Conservation (phyloP, 2,888 invertebrate species). For the Orthosia gothica region DNA sequence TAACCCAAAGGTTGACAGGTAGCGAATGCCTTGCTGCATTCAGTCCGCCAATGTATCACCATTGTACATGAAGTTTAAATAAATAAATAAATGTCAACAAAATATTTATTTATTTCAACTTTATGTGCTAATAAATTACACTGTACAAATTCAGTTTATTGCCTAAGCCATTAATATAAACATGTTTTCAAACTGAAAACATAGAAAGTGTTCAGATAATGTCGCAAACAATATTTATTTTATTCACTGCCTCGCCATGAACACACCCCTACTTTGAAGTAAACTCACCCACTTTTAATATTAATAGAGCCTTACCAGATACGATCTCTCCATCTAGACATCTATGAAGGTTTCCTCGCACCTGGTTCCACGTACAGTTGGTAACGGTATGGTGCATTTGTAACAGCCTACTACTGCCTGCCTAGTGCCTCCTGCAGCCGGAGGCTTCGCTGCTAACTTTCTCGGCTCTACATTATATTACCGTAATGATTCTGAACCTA, state of each 20-base stretch:
- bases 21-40: too few relatives aligned
- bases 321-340: slow-evolving; percentile 28
- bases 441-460: slow-evolving; percentile 47
- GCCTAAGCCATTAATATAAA: too few relatives aligned
- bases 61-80: too few relatives aligned
- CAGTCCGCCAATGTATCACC: too few relatives aligned
- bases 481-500: slow-evolving; percentile 28
- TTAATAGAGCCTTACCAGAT: slow-evolving; percentile 24
- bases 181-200: background rate
- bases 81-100: too few relatives aligned
- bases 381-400: slow-evolving; percentile 56
- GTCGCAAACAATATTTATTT: background rate
- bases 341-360: slow-evolving; percentile 17
- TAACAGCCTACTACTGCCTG: slow-evolving; percentile 33
- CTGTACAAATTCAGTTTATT: too few relatives aligned
- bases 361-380: slow-evolving; percentile 52
- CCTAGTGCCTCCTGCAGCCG: slow-evolving; percentile 4
- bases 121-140: too few relatives aligned
- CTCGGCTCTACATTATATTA: slow-evolving; percentile 37
- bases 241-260: background rate
- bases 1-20: too few relatives aligned
- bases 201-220: background rate
- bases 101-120: too few relatives aligned
- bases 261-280: background rate
- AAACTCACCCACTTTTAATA: slow-evolving; percentile 17